Evolutionary conservation across 2,113 vertebrate species (phyloP).

Genomic region (Psittacara wagleri): DNA sequence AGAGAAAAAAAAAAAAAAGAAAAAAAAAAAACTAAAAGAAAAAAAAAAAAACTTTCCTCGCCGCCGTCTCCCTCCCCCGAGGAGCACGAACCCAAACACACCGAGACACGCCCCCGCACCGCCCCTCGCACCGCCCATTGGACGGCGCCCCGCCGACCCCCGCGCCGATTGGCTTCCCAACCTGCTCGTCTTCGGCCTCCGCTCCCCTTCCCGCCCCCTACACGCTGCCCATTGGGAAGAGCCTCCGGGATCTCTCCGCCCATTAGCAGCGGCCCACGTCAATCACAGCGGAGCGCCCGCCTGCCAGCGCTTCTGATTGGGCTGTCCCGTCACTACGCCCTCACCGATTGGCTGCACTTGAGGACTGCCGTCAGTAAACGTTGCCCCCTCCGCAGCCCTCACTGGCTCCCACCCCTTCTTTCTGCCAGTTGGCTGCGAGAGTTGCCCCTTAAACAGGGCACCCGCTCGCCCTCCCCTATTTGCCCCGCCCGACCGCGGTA

Average conservation of each 20-base stretch:
- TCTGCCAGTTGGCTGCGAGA: background rate
- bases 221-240: constrained; percentile 20
- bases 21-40: constrained; percentile 47
- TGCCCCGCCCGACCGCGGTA: background rate
- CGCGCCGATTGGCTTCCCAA: background rate
- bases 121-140: constrained; percentile 40
- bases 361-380: background rate
- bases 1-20: constrained; percentile 27
- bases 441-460: background rate
- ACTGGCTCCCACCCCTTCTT: background rate
- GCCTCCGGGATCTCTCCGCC: background rate
- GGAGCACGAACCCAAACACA: constrained; percentile 81
- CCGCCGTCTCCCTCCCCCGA: constrained; percentile 73
- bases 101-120: constrained; percentile 54
- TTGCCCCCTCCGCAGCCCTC: background rate
- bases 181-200: constrained; percentile 33
- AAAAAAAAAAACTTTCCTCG: constrained; percentile 71
- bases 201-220: constrained; percentile 47
- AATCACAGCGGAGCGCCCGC: background rate
- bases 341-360: background rate
- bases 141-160: background rate
- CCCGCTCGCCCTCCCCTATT: background rate
- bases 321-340: fast-evolving
- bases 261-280: background rate
- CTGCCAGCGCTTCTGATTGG: background rate